Evolutionary conservation across 2,113 vertebrate genomes (phyloP), one percentile per base, ranked within the genome.

Genomic region (Nesoenas mayeri): DNA sequence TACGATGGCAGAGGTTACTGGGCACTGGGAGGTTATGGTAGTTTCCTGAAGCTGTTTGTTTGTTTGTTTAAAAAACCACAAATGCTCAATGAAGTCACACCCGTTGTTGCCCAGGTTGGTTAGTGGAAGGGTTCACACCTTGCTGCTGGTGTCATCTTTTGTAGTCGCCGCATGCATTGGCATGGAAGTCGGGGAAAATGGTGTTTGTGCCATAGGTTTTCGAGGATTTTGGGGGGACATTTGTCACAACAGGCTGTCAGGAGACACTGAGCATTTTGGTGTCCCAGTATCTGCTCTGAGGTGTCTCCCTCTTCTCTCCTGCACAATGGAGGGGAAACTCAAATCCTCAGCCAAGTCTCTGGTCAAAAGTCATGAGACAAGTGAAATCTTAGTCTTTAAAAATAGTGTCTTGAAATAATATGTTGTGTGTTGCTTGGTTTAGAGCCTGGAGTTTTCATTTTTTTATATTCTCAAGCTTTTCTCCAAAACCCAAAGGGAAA

Each of bases 131-230:
- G 73, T 58, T 60, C n/a, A 2, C 13, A 36, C 31, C 24, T 47
- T 0, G 0, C 36, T 19, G n/a, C 28, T 12, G 4, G 10, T 47
- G 51, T 51, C 29, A 18, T 24, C 31, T 75, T 40, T 40, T 2
- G 1, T 26, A 31, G 22, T 10, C 4, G 0, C 19, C 29, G 31
- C 0, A 0, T 28, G 44, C 0, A 0, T 31, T 32, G 47, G 36
- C 40, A 28, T 0, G 0, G n/a, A 24, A 64, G 48, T 7, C 15
- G 1, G 14, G 11, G 10, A 0, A 21, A 36, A 31, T 19, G n/a
- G 32, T 4, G 2, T 2, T 38, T 64, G 72, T 82, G 26, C 26
- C 4, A 0, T 42, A 53, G 15, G 3, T 73, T 36, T 65, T 38
- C 7, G 10, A 56, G 47, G 47, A 50, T 3, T 19, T 8, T 19